These are phyloP conservation scores for Tamias sibiricus DNA, from an alignment of 2,113 vertebrate species.

Conservation along the genomic window DNA sequence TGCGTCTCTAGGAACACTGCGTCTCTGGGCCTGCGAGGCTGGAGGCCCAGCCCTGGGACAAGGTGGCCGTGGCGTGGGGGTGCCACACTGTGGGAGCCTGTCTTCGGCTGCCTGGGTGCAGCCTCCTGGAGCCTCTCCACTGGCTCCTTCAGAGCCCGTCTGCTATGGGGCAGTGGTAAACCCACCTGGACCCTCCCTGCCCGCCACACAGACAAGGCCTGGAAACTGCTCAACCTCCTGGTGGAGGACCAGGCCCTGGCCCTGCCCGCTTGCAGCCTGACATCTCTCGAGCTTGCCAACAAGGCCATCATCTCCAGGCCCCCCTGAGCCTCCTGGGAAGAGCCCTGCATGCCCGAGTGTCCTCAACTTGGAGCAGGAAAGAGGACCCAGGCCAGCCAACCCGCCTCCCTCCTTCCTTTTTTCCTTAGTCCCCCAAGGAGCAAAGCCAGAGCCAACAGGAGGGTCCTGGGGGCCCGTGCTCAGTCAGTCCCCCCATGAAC, in stretches of 20 bases:
- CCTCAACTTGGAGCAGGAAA: not conserved
- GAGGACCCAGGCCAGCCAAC: not conserved
- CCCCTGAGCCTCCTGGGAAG: not conserved
- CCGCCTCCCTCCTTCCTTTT: not conserved
- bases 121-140: not conserved
- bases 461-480: not conserved
- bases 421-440: not conserved
- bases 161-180: fast-evolving
- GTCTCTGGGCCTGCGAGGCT: not conserved
- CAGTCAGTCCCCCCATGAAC: not conserved
- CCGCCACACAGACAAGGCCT: not conserved
- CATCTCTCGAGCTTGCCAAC: not conserved
- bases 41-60: not conserved
- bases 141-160: not conserved
- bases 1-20: fast-evolving
- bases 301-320: too few species aligned
- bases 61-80: not conserved
- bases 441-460: not conserved
- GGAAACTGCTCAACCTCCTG: not conserved
- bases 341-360: not conserved
- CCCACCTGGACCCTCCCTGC: not conserved
- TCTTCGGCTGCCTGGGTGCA: not conserved
- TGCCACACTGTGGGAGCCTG: fast-evolving
- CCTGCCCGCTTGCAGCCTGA: fast-evolving
- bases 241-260: not conserved